These are phyloP conservation scores for Montipora cactus DNA, from an alignment of 64 coral and sea anemone genomes.

Conservation along the genomic window DNA sequence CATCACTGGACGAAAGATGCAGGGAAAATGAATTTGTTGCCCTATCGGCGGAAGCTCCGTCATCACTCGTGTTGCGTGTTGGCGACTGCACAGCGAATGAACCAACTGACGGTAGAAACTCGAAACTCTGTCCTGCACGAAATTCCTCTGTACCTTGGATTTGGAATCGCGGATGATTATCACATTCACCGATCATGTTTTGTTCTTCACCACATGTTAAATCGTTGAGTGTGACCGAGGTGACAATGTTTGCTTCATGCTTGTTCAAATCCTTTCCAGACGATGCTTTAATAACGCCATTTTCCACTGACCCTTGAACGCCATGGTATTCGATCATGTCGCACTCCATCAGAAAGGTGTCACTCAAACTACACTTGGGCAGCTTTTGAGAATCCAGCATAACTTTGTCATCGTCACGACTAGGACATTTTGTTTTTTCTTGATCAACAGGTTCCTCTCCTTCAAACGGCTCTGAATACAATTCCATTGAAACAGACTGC, in stretches of 20 bases:
- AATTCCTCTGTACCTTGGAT: background rate
- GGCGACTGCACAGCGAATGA: background rate
- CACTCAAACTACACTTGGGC: conserved; percentile 79
- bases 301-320: background rate
- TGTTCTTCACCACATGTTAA: background rate
- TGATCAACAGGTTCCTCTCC: conserved; percentile 9
- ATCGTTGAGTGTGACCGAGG: background rate
- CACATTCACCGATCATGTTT: conserved; percentile 36
- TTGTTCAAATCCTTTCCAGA: background rate
- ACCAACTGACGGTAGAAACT: background rate
- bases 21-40: conserved; percentile 1
- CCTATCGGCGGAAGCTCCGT: background rate
- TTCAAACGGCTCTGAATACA: conserved; percentile 91
- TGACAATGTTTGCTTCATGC: background rate
- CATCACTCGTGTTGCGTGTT: background rate
- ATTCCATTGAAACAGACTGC: conserved; percentile 58
- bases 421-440: background rate
- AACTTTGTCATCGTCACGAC: background rate
- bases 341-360: conserved; percentile 66
- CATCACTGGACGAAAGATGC: conserved; percentile 3
- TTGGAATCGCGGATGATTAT: conserved; percentile 26
- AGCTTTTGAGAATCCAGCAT: conserved; percentile 69
- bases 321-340: conserved; percentile 18
- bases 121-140: background rate
- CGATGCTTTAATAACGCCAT: background rate